Evolutionary conservation across 2,888 invertebrate species (phyloP).

Genomic region (Dasysyrphus tricinctus): DNA sequence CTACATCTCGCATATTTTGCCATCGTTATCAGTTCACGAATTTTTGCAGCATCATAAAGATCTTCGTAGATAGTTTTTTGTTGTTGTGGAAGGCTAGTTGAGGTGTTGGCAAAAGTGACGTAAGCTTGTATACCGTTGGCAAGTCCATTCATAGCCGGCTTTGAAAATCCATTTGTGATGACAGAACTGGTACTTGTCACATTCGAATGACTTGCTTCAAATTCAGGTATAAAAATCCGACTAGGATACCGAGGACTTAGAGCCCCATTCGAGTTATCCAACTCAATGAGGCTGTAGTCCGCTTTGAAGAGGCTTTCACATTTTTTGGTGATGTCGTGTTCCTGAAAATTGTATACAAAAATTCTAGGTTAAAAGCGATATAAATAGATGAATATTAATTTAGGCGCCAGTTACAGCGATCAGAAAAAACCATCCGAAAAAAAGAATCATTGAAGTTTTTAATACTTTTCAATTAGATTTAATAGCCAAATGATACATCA

Average conservation of each 20-base stretch:
- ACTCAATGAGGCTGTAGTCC: constrained; percentile 87
- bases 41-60: constrained; percentile 85
- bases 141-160: constrained; percentile 64
- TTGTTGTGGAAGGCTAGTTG: constrained; percentile 78
- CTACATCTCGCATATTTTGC: constrained; percentile 90
- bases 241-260: constrained; percentile 89
- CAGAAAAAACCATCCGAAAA: too few relatives aligned
- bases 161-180: constrained; percentile 71
- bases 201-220: constrained; percentile 82
- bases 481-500: too few relatives aligned
- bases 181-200: constrained; percentile 79
- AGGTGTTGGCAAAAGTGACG: constrained; percentile 80
- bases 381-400: too few relatives aligned
- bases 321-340: constrained; percentile 85
- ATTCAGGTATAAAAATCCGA: constrained; percentile 87
- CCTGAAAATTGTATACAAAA: constrained; percentile 83
- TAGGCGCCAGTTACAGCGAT: too few relatives aligned
- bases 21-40: constrained; percentile 87
- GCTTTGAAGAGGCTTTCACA: constrained; percentile 87
- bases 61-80: constrained; percentile 86
- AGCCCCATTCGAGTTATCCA: constrained; percentile 87
- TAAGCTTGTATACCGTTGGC: constrained; percentile 79
- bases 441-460: too few relatives aligned
- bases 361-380: not conserved
- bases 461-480: too few relatives aligned